Conservation (phyloP, 2,113 vertebrate genomes). For the Oncorhynchus mykiss region DNA sequence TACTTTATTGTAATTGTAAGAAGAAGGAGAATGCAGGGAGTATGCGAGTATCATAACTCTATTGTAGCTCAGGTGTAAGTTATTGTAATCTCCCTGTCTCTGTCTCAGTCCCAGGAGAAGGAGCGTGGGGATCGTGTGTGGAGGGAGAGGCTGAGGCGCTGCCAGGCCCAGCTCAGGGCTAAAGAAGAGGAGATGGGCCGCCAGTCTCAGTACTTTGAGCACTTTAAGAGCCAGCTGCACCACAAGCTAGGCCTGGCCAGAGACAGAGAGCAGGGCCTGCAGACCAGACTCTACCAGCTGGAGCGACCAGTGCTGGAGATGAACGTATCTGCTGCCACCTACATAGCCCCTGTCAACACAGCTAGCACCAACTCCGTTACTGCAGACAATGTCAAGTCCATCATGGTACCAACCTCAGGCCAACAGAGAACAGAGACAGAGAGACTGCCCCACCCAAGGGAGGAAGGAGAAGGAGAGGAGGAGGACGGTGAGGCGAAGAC, state of each 20-base stretch:
- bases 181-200: conserved; percentile 80
- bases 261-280: conserved; percentile 72
- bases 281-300: conserved; percentile 69
- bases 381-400: background rate
- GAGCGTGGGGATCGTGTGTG: conserved; percentile 70
- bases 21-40: too few species aligned
- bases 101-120: conserved; percentile 70
- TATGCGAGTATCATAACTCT: too few species aligned
- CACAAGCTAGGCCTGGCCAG: conserved; percentile 69
- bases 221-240: conserved; percentile 75
- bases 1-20: too few species aligned
- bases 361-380: background rate
- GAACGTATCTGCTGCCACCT: conserved; percentile 59
- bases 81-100: too few species aligned
- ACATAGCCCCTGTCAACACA: conserved; percentile 2
- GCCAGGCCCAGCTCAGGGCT: conserved; percentile 74
- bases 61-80: too few species aligned
- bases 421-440: conserved; percentile 33
- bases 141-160: conserved; percentile 70
- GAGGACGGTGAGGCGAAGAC: conserved; percentile 29
- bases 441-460: conserved; percentile 48
- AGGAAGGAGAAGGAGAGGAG: conserved; percentile 58
- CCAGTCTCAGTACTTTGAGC: conserved; percentile 82
- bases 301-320: conserved; percentile 76
- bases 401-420: conserved; percentile 32